Base-by-base conservation (phyloP, 35 echinoderm and acorn worm species). In the Acanthaster planci region DNA sequence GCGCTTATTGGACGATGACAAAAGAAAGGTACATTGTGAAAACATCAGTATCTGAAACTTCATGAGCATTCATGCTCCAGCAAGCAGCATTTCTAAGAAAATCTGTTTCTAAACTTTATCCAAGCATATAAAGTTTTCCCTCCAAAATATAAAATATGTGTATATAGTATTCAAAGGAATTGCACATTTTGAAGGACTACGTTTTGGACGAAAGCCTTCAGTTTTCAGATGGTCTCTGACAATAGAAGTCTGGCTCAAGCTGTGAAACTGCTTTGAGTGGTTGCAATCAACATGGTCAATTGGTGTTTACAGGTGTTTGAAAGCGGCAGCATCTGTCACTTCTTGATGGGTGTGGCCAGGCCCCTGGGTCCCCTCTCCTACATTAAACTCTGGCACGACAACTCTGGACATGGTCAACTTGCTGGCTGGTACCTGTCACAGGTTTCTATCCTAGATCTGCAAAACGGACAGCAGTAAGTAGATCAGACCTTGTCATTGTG, bases 381-480 rank as follows among this genome's bases (percentile, higher is more conserved):
- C 47, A 37, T 92, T 30, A 72, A 77, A 17, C 80, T 92, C 18
- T 92, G 90, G 90, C 90, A 92, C 29, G 90, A 92, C 56, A 86
- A 92, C 55, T 81, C 90, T 34, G 90, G 90, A 12, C 39, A 27
- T 75, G 90, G 90, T 12, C 76, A 79, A 51, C 52, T 76, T 8
- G 90, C 83, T 38, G 64, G 90, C 51, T 92, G 90, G 90, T 92
- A 87, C 47, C 77, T 92, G 39, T 92, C 90, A 14, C 78, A 81
- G 42, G 68, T 92, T 14, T 22, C 84, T 1, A 50, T 92, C 2
- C 38, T 80, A 21, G 90, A 92, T 40, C 77, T 92, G 6, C 90
- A 92, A 68, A 92, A 83, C 2, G 84, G 90, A 77, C 36, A 92
- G 47, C 75, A 86, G 90, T 92, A 87, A 92, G 90, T 75, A 67